Conservation (phyloP, 2,888 invertebrate species). For the Mythimna vitellina region DNA sequence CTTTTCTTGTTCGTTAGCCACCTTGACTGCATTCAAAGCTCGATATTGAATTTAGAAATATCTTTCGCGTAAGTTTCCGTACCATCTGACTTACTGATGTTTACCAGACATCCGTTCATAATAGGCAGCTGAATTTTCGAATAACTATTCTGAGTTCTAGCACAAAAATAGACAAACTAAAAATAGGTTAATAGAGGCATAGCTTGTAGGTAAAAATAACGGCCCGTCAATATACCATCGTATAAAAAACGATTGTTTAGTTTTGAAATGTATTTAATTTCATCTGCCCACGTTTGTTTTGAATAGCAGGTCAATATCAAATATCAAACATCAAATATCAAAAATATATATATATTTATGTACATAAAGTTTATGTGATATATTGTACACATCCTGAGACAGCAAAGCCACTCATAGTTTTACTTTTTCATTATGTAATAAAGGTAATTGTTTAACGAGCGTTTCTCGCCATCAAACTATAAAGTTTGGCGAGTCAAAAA, state of each 20-base stretch:
- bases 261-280: not conserved
- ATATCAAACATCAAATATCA: too few relatives aligned
- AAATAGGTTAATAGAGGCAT: not conserved
- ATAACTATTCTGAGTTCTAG: not conserved
- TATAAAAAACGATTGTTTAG: not conserved
- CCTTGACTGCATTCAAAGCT: not conserved
- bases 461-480: too few relatives aligned
- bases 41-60: not conserved
- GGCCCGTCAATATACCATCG: too few relatives aligned
- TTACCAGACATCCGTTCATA: not conserved
- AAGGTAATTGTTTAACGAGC: too few relatives aligned
- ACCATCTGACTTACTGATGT: not conserved
- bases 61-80: not conserved
- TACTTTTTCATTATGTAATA: too few relatives aligned
- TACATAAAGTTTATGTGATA: too few relatives aligned
- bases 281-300: not conserved
- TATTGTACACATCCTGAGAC: too few relatives aligned
- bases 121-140: not conserved
- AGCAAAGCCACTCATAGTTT: too few relatives aligned
- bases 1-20: too few relatives aligned
- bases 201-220: not conserved
- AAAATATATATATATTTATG: too few relatives aligned
- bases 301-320: too few relatives aligned
- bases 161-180: not conserved
- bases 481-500: too few relatives aligned